These are phyloP conservation scores for Bhutanitis thaidina DNA, from an alignment of 2,888 invertebrate genomes.

Conservation along the genomic window DNA sequence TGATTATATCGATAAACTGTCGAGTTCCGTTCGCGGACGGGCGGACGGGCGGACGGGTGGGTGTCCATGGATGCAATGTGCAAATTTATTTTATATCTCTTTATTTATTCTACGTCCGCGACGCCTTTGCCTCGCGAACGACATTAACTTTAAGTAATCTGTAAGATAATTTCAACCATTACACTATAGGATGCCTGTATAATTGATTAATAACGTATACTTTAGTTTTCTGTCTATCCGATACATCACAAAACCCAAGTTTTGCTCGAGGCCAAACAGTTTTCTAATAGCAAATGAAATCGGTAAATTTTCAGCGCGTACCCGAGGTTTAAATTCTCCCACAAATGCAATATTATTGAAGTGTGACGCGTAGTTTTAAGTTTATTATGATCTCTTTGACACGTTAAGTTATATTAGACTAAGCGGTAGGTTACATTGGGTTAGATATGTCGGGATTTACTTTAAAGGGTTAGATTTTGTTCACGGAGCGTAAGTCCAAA, in stretches of 20 bases:
- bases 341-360: conserved; percentile 50
- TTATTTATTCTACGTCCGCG: conserved; percentile 67
- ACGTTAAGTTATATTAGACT: conserved; percentile 63
- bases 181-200: conserved; percentile 43
- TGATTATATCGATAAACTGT: conserved; percentile 16
- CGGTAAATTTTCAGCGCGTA: conserved; percentile 10
- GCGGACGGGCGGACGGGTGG: no score
- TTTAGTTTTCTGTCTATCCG: conserved; percentile 41
- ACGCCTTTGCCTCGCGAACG: conserved; percentile 40
- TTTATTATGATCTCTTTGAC: conserved; percentile 78
- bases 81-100: conserved; percentile 61
- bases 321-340: conserved; percentile 11
- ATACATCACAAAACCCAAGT: conserved; percentile 52
- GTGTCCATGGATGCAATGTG: conserved; percentile 44
- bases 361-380: conserved; percentile 73
- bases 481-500: conserved; percentile 6
- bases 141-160: conserved; percentile 73
- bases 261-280: conserved; percentile 27
- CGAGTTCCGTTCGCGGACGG: conserved; percentile 26
- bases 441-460: conserved; percentile 33
- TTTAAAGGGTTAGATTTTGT: conserved; percentile 30
- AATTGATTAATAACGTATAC: conserved; percentile 60
- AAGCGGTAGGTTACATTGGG: conserved; percentile 38
- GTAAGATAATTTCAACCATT: conserved; percentile 68
- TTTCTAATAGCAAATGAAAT: conserved; percentile 6